Percentiles rank a stretch among this genome's conserved stretches.
Conservation (phyloP, 2,888 invertebrate species). For the Diogma glabrata region DNA sequence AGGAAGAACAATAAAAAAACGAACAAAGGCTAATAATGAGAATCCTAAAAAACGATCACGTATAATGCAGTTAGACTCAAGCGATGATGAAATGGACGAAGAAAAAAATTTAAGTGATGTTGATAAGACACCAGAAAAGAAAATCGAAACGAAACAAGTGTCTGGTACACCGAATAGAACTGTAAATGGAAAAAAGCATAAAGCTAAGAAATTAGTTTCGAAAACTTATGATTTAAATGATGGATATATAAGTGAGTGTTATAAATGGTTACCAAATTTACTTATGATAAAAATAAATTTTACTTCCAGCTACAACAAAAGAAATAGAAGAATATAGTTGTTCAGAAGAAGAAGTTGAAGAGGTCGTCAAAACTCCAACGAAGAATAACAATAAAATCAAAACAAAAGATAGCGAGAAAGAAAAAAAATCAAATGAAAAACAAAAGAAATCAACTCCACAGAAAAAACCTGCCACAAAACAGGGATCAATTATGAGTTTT, state of each 20-base stretch:
- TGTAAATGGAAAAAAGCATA: neutral
- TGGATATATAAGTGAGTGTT: neutral
- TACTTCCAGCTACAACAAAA: neutral
- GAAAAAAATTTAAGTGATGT: constrained; percentile 1
- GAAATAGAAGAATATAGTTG: constrained; percentile 5
- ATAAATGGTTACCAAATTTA: too few relatives aligned
- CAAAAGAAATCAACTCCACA: neutral
- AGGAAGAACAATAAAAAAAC: too few relatives aligned
- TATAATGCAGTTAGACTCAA: neutral
- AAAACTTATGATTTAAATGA: neutral
- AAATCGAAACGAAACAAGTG: too few relatives aligned
- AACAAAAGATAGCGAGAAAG: neutral
- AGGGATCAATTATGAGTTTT: constrained; percentile 5
- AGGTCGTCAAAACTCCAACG: neutral
- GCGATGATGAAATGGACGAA: neutral
- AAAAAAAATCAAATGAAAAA: neutral
- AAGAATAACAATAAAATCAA: too few relatives aligned
- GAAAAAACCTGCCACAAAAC: constrained; percentile 6
- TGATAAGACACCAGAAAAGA: neutral
- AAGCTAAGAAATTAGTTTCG: neutral
- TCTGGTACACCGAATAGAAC: neutral
- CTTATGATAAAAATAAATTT: too few relatives aligned
- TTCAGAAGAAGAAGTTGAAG: neutral
- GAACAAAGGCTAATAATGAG: neutral
- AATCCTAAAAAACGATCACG: neutral